These are phyloP conservation scores for Sinocyclocheilus rhinocerous DNA, from an alignment of 2,113 vertebrate species.

Conservation along the genomic window DNA sequence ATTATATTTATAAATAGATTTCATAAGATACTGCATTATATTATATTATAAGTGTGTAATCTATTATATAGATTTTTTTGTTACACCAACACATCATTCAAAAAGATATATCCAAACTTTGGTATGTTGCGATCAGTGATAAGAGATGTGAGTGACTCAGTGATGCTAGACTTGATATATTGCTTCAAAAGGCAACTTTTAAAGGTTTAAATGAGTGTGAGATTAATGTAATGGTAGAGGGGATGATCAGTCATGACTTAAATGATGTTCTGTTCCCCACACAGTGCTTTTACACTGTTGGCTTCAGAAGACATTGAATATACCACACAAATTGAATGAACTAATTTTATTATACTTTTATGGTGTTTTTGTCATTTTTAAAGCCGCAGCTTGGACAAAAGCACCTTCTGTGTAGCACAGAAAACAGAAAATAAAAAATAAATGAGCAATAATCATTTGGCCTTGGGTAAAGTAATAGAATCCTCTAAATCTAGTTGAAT, in stretches of 20 bases:
- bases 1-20: no score
- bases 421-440: background rate
- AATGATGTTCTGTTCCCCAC: background rate
- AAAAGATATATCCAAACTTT: background rate
- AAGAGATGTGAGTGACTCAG: background rate
- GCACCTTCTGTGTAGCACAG: background rate
- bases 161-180: background rate
- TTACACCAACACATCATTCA: no score
- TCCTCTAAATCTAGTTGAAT: background rate
- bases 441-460: background rate
- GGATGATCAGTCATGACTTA: background rate
- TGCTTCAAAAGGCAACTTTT: background rate
- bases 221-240: background rate
- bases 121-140: background rate
- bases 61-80: background rate
- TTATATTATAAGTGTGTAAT: no score
- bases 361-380: background rate
- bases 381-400: background rate
- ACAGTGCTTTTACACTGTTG: background rate
- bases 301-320: background rate
- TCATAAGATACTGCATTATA: no score
- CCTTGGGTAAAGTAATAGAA: background rate
- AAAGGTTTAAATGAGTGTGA: constrained; percentile 1
- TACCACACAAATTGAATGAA: background rate
- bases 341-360: background rate